Percentiles rank a stretch among this genome's conserved stretches.
Evolutionary conservation across 2,888 invertebrate species (phyloP).

Genomic region (Notocelia uddmanniana): DNA sequence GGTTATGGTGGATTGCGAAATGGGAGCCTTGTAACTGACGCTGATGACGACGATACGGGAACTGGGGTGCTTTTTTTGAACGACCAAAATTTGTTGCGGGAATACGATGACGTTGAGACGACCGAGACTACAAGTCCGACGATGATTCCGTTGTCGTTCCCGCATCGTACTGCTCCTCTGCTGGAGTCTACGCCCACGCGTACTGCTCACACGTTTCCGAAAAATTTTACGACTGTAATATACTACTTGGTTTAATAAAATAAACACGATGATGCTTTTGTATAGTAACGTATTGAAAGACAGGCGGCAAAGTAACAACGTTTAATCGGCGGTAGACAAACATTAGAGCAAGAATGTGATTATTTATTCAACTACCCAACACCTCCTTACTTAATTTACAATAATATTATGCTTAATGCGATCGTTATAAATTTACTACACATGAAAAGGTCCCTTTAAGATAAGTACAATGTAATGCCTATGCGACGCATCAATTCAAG

Average conservation of each 20-base stretch:
- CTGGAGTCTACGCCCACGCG: too few relatives aligned
- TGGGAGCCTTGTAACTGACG: background rate
- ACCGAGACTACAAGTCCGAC: background rate
- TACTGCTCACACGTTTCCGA: background rate
- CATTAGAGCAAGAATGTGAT: too few relatives aligned
- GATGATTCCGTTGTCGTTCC: background rate
- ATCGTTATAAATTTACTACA: too few relatives aligned
- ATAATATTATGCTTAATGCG: too few relatives aligned
- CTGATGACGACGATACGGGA: slow-evolving; percentile 1
- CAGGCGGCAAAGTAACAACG: too few relatives aligned
- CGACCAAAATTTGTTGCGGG: slow-evolving; percentile 20
- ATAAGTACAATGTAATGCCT: too few relatives aligned
- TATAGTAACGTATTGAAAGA: too few relatives aligned
- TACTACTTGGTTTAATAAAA: slow-evolving; percentile 18
- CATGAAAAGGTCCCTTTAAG: too few relatives aligned
- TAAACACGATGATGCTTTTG: background rate
- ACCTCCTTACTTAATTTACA: too few relatives aligned
- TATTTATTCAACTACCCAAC: too few relatives aligned
- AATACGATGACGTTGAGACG: slow-evolving; percentile 9
- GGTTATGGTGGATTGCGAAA: background rate
- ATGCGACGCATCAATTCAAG: too few relatives aligned
- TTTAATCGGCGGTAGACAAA: too few relatives aligned
- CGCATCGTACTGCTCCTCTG: background rate
- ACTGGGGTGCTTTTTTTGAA: slow-evolving; percentile 16
- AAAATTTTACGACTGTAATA: slow-evolving; percentile 13